These are phyloP conservation scores for Callospermophilus lateralis DNA, from an alignment of 2,113 vertebrate genomes.

Conservation along the genomic window DNA sequence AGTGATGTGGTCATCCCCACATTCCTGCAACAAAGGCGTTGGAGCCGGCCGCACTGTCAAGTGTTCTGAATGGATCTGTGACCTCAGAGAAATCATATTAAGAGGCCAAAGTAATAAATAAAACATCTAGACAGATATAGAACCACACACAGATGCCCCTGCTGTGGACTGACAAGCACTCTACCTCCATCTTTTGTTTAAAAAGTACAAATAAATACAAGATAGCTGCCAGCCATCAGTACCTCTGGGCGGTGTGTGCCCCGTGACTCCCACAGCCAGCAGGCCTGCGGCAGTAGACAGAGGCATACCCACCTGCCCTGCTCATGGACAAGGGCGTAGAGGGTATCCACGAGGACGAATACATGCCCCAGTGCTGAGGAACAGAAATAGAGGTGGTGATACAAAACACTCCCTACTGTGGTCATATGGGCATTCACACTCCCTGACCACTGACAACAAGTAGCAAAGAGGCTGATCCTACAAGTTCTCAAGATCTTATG, in stretches of 20 bases:
- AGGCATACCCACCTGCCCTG: accelerated
- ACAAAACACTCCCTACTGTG: background rate
- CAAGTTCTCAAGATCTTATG: background rate
- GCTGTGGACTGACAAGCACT: background rate
- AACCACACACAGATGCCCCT: background rate
- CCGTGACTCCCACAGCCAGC: background rate
- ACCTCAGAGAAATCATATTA: conserved; percentile 10
- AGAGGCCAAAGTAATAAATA: background rate
- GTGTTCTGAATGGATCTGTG: conserved; percentile 12
- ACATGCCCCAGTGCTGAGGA: background rate
- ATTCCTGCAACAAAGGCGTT: background rate
- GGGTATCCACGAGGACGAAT: background rate
- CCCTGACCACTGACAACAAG: background rate
- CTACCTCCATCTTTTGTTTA: background rate
- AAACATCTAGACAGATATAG: background rate
- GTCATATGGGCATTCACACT: background rate
- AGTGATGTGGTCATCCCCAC: background rate
- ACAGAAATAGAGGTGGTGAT: background rate
- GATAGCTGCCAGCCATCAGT: background rate
- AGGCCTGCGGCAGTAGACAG: background rate
- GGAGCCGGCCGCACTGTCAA: background rate
- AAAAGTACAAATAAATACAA: conserved; percentile 19
- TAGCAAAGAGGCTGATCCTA: background rate
- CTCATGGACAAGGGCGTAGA: background rate
- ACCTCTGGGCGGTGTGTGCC: background rate